Conservation (phyloP, 23 tunicate species). For the Diplosoma virens region DNA sequence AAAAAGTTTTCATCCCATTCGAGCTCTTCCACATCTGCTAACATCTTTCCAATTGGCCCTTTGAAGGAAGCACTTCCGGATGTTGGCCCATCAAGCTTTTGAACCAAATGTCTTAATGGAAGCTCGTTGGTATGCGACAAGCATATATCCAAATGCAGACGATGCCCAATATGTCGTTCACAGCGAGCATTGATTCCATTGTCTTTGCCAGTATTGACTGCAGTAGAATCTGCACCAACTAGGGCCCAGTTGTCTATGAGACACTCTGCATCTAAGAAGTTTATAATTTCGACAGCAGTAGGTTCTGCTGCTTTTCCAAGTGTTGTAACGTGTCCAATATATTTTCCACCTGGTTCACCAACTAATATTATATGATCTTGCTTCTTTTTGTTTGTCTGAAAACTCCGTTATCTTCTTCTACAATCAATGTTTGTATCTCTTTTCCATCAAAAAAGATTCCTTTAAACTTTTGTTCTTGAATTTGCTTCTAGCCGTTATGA, state of each 20-base stretch:
- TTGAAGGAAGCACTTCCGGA: constrained; percentile 15
- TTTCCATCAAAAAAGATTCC: constrained; percentile 7
- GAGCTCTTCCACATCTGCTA: constrained; percentile 1
- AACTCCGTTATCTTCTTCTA: constrained; percentile 5
- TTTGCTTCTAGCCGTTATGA: neutral
- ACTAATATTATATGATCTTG: constrained; percentile 11
- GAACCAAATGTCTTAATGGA: neutral
- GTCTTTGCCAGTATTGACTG: constrained; percentile 14
- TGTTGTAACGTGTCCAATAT: constrained; percentile 6
- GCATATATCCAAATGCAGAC: constrained; percentile 2
- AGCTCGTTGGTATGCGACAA: constrained; percentile 21
- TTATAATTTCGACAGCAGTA: neutral
- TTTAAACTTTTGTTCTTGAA: neutral
- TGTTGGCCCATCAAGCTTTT: constrained; percentile 20
- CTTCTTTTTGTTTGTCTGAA: too few species aligned
- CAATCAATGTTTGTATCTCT: constrained; percentile 3
- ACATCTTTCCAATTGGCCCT: constrained; percentile 16
- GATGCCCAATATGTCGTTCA: constrained; percentile 17
- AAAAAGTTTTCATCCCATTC: constrained; percentile 17
- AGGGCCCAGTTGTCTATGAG: constrained; percentile 8
- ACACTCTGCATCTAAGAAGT: constrained; percentile 1
- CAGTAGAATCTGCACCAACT: constrained; percentile 10
- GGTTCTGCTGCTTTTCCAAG: constrained; percentile 15
- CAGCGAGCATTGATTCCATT: neutral
- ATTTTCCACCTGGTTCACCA: constrained; percentile 11